Base-by-base conservation (phyloP, 1,140 invertebrate genomes). In the Globodera ellingtonae region DNA sequence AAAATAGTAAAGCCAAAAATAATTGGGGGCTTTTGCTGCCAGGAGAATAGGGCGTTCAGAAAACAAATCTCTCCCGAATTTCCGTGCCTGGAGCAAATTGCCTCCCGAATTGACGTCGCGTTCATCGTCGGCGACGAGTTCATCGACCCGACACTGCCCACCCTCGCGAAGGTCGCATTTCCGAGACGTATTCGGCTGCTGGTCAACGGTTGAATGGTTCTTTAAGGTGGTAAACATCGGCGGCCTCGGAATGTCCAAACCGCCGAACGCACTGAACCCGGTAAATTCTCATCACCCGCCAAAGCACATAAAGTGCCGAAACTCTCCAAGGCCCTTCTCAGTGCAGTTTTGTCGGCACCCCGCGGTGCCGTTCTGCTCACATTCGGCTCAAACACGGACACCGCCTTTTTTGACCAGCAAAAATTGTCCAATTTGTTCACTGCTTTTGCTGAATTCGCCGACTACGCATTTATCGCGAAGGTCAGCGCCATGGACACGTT, bases 391-490 rank as follows among this genome's bases (percentile, higher is more conserved):
- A 56, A 65, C 21, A 71, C 82, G 15, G 56, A 83, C n/a, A 84
- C 84, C 4, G 56, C 24, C 21, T n/a, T 24, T 15, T 69, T 84
- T 4, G 70, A 66, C 44, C 21, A 74, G 46, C 62, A 56, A 66
- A 82, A 78, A 69, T 73, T 71, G 72, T 15, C 56, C 15, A 80
- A 48, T 18, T 76, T 84, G 56, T 75, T 84, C 13, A 46, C 82
- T 15, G 82, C 78, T 15, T 86, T 84, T 52, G 70, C 72, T n/a
- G 44, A 71, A n/a, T 80, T 86, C 69, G 6, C 56, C n/a, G 69
- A 83, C n/a, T 84, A 79, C 72, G 82, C 85, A 24, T 84, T 84
- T 66, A 76, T 84, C 8, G 69, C 83, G n/a, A 84, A 84, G 69
- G 72, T 86, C 10, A 81, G 65, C 76, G 21, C 5, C 10, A 69